Conservation (phyloP, 2,888 invertebrate species). For the Drosophila helvetica region DNA sequence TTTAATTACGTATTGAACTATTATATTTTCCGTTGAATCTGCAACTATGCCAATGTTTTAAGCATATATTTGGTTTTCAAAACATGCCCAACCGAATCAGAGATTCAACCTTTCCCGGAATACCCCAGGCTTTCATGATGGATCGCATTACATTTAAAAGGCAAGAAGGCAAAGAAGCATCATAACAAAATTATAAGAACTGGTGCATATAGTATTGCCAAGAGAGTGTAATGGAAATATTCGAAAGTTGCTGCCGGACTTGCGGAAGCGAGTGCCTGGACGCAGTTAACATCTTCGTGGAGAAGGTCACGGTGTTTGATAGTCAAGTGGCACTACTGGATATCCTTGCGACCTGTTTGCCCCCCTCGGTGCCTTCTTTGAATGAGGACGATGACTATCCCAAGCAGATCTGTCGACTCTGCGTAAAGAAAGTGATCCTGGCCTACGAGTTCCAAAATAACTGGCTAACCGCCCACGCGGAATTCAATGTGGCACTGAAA, state of each 20-base stretch:
- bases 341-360: slow-evolving; percentile 46
- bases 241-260: slow-evolving; percentile 66
- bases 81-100: neutral
- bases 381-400: slow-evolving; percentile 67
- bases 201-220: neutral
- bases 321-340: slow-evolving; percentile 44
- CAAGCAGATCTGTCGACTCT: slow-evolving; percentile 74
- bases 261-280: slow-evolving; percentile 69
- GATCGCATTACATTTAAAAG: neutral
- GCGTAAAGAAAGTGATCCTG: slow-evolving; percentile 70
- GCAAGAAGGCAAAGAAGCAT: neutral
- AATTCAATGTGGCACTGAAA: slow-evolving; percentile 70
- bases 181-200: neutral
- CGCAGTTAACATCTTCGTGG: slow-evolving; percentile 51
- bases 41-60: no score
- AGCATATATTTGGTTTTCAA: neutral
- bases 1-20: no score
- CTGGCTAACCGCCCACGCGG: slow-evolving; percentile 64
- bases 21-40: no score
- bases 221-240: slow-evolving; percentile 59
- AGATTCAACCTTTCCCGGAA: neutral
- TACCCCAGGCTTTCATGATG: neutral
- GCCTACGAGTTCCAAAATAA: slow-evolving; percentile 73
- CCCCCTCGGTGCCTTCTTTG: slow-evolving; percentile 36
- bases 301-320: slow-evolving; percentile 13